Evolutionary conservation across 2,888 invertebrate species (phyloP), one percentile per base, ranked within the genome.

Genomic region (Capitulum mitella): DNA sequence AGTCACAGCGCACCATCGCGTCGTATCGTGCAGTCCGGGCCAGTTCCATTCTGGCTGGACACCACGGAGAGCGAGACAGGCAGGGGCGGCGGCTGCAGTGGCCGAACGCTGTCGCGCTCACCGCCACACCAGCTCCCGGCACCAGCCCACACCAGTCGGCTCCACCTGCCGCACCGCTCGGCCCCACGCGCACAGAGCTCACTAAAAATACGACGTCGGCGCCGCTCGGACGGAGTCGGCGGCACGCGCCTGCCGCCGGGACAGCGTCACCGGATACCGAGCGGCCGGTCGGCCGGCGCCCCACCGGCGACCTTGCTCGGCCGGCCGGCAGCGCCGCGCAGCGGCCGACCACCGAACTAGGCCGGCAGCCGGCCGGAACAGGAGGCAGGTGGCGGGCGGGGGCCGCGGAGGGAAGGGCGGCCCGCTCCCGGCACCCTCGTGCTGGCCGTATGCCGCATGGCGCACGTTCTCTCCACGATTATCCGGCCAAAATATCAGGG

Each of bases 331-430:
- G 64, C 64, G 64, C 64, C 32, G 64, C 64, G 19, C 34, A 5
- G 34, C 64, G 64, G 34, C 64, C 34, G 32, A 16, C 34, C 34
- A 19, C 16, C 19, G 10, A 19, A 34, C 64, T 34, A 32, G 6
- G 64, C 64, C 64, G 64, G 34, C 64, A 19, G 34, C 64, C 64
- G 64, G 43, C 64, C 32, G 64, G 64, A 34, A 64, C 10, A 61
- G 58, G 51, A 51, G 51, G 34, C 64, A 64, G 64, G 64, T 64
- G 64, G 64, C 34, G 34, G 34, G 34, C 64, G 64, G 5, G 16
- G 19, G 22, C n/a, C n/a, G n/a, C n/a, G 19, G 19, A 16, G 22
- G 8, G 22, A 51, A 22, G 22, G 51, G 22, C 51, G 51, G 51
- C 51, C 16, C 22, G 51, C 51, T 51, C 51, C 51, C 64, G 3